Evolutionary conservation across 2,113 vertebrate genomes (phyloP), one percentile per base, ranked within the genome.

Genomic region (Bombycilla garrulus): DNA sequence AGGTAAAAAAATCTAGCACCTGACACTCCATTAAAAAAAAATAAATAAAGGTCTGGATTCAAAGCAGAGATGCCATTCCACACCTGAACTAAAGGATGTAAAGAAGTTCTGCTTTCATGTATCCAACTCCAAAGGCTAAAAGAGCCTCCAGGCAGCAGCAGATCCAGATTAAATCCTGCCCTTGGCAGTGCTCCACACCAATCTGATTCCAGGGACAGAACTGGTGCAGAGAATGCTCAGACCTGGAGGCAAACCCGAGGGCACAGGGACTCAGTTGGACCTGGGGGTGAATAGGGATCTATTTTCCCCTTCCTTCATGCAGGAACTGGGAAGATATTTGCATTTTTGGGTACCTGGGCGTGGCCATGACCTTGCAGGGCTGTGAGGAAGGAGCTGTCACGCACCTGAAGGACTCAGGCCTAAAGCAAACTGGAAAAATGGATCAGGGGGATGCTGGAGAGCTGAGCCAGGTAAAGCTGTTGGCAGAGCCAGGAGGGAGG

Each of bases 401-500:
- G 31, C 54, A 42, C 20, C 88, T 88, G 48, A 88, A 66, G 88
- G 66, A n/a, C 61, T 92, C 71, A 78, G n/a, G 8, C 33, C 18
- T 24, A 79, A 96, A 97, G 67, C 50, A 61, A 90, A 78, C 42
- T 6, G 62, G 53, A 85, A 65, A 10, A 29, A 95, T 88, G 73
- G 17, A 94, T 94, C 80, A 0, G 0, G 51, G 92, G 66, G 69
- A 76, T 2, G 58, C 94, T 17, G 62, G 94, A 94, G 90, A 88
- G 69, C 74, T 48, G 93, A 84, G 94, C 79, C 61, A 96, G 92
- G 93, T 66, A 67, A 85, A 72, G 76, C 25, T 66, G 62, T 72
- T 93, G 96, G 94, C 94, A 90, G 36, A 58, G n/a, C 11, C 21
- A 38, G 69, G 44, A 91, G 57, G 25, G 56, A 62, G 33, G 33